Conservation (phyloP, 2,888 invertebrate species). For the Trissoscelio sp. region DNA sequence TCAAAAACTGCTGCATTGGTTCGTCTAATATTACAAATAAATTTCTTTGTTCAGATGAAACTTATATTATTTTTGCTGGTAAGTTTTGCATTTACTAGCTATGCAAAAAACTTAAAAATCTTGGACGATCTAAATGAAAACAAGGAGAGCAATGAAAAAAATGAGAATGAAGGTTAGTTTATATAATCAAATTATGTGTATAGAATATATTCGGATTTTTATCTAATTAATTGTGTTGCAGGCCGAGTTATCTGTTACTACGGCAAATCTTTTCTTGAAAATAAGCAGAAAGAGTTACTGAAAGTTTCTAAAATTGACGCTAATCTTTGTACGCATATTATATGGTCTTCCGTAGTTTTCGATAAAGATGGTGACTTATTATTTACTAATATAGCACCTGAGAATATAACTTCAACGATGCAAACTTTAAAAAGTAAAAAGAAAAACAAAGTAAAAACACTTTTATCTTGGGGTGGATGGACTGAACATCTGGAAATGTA, state of each 20-base stretch:
- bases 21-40: too few relatives aligned
- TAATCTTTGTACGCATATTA: conserved; percentile 31
- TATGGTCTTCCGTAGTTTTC: conserved; percentile 3
- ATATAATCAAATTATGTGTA: too few relatives aligned
- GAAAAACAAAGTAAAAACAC: not conserved
- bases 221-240: too few relatives aligned
- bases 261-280: not conserved
- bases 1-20: too few relatives aligned
- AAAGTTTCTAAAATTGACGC: not conserved
- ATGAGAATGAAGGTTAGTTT: too few relatives aligned
- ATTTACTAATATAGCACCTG: not conserved
- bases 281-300: not conserved
- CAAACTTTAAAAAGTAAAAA: not conserved
- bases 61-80: too few relatives aligned
- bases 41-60: too few relatives aligned
- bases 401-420: not conserved
- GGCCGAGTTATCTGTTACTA: conserved; percentile 28
- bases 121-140: too few relatives aligned
- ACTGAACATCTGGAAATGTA: conserved; percentile 15
- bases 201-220: too few relatives aligned
- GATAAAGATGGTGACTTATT: not conserved
- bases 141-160: too few relatives aligned
- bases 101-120: too few relatives aligned
- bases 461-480: conserved; percentile 40
- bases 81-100: too few relatives aligned